Conservation (phyloP, 2,888 invertebrate species). For the Lamellibrachia columna region DNA sequence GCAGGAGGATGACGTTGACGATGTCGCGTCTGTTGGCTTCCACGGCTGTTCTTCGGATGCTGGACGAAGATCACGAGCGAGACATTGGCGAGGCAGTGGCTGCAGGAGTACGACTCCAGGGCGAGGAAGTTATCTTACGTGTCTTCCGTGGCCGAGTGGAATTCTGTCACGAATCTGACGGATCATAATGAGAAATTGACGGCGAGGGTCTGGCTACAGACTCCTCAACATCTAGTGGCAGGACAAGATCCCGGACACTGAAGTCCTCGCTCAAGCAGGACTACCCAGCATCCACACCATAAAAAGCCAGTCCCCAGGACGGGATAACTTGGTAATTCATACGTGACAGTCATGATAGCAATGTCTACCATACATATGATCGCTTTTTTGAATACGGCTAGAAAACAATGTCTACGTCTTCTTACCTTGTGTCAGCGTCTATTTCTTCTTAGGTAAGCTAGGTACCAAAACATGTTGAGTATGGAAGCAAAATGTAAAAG, state of each 20-base stretch:
- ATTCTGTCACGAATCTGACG: background rate
- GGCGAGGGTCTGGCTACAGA: background rate
- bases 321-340: too few relatives aligned
- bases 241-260: too few relatives aligned
- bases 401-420: too few relatives aligned
- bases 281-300: too few relatives aligned
- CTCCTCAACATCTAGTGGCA: too few relatives aligned
- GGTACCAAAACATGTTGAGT: background rate
- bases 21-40: background rate
- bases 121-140: background rate
- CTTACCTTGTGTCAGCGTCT: too few relatives aligned
- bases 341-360: too few relatives aligned
- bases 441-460: background rate
- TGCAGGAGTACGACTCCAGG: background rate
- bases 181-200: background rate
- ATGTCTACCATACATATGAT: too few relatives aligned
- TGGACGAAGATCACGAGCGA: constrained; percentile 17
- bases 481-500: too few relatives aligned
- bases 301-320: too few relatives aligned
- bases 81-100: background rate
- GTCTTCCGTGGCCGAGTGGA: background rate
- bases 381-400: too few relatives aligned
- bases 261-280: too few relatives aligned
- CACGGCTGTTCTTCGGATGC: background rate
- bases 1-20: background rate